Conservation (phyloP, 1,140 invertebrate species). For the Andricus grossulariae region DNA sequence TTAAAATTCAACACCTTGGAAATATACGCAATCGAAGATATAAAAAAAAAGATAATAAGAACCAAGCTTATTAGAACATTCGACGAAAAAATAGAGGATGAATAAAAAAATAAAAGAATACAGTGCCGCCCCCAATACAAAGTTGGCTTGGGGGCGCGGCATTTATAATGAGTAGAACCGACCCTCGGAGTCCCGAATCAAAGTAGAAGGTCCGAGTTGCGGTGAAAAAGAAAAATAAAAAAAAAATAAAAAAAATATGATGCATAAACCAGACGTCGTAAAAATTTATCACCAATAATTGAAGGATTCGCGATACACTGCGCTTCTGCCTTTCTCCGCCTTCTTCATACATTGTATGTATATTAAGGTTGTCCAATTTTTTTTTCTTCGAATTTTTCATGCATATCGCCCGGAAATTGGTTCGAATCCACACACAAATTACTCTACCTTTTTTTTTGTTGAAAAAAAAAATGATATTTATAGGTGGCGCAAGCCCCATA, state of each 20-base stretch:
- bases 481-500: no score
- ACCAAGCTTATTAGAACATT: slow-evolving; percentile 7
- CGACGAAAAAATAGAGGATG: neutral
- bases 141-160: slow-evolving; percentile 11
- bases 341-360: slow-evolving; percentile 16
- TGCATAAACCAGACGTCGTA: slow-evolving; percentile 40
- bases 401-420: no score
- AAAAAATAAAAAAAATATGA: slow-evolving; percentile 1
- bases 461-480: no score
- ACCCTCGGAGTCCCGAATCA: neutral
- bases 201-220: slow-evolving; percentile 23
- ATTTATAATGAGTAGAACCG: slow-evolving; percentile 6
- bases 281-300: slow-evolving; percentile 58
- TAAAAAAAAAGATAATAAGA: slow-evolving; percentile 4
- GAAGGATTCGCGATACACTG: slow-evolving; percentile 45
- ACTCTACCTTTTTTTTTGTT: no score
- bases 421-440: no score
- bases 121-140: slow-evolving; percentile 10
- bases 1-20: neutral
- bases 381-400: no score
- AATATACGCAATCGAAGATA: neutral
- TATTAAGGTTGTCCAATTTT: no score
- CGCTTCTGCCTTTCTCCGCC: no score
- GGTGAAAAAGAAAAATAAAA: no score
- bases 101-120: neutral